Conservation (phyloP, 2,888 invertebrate genomes). For the Micropterix aruncella region DNA sequence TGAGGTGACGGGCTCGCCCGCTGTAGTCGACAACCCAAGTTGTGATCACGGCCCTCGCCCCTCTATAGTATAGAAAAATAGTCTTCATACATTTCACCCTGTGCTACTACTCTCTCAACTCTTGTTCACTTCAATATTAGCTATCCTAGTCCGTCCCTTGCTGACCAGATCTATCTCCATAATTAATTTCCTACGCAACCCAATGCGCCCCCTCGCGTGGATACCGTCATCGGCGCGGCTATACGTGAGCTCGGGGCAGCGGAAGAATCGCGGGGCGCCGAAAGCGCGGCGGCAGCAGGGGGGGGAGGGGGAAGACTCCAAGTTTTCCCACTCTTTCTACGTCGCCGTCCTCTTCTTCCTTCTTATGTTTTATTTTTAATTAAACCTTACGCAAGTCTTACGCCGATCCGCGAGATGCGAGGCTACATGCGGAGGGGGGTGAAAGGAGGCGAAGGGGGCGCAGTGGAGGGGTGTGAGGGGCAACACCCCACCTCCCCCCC, state of each 20-base stretch:
- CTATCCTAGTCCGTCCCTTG: too few species aligned
- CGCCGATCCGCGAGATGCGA: neutral
- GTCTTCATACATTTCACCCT: too few species aligned
- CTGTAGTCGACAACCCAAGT: too few species aligned
- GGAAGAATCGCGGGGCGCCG: neutral
- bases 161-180: too few species aligned
- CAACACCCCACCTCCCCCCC: neutral
- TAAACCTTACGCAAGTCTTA: conserved; percentile 40
- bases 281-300: neutral
- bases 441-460: neutral
- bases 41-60: too few species aligned
- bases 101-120: too few species aligned
- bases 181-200: too few species aligned
- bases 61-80: too few species aligned
- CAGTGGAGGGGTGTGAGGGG: neutral
- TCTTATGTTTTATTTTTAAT: conserved; percentile 45
- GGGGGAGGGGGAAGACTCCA: neutral
- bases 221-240: neutral
- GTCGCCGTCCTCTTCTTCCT: conserved; percentile 16
- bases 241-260: neutral
- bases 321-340: neutral
- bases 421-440: neutral
- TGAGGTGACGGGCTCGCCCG: too few species aligned
- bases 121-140: too few species aligned
- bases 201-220: neutral